These are phyloP conservation scores for Lineus longissimus DNA, from an alignment of 1,140 invertebrate genomes.

Conservation along the genomic window DNA sequence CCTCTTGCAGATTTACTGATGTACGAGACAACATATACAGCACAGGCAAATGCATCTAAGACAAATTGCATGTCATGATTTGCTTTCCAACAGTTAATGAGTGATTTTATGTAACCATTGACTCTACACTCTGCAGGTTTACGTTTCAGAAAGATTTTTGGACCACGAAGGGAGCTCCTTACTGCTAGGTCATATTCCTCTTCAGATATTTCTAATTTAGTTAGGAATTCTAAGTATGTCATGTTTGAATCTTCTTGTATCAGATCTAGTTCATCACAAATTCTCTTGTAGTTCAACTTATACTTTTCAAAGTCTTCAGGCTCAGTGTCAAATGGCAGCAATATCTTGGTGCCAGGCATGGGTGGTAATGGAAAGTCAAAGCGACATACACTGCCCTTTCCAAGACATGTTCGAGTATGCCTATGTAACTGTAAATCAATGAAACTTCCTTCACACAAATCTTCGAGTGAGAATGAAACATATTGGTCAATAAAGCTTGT, in stretches of 20 bases:
- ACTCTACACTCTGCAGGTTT: neutral
- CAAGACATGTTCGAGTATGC: conserved; percentile 23
- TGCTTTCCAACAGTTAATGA: conserved; percentile 14
- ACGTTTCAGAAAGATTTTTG: too few relatives aligned
- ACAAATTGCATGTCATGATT: conserved; percentile 20
- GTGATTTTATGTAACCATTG: neutral
- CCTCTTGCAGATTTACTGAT: neutral
- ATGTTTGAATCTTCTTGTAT: neutral
- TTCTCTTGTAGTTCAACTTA: neutral
- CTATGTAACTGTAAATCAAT: conserved; percentile 13
- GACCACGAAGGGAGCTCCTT: too few relatives aligned
- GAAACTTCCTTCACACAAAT: neutral
- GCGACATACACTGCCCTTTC: conserved; percentile 20
- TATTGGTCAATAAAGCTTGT: conserved; percentile 20
- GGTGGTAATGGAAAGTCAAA: conserved; percentile 26
- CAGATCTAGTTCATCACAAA: neutral
- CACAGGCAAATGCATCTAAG: conserved; percentile 15
- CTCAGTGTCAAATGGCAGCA: conserved; percentile 10
- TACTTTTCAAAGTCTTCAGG: neutral
- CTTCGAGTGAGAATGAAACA: conserved; percentile 18
- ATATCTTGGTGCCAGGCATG: conserved; percentile 18
- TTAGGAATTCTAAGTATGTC: neutral
- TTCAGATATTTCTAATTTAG: neutral
- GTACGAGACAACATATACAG: conserved; percentile 9
- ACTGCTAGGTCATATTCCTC: neutral